phyloP scores from a whole-genome alignment of 2,888 invertebrate genomes.

The Augiades crinisus region DNA sequence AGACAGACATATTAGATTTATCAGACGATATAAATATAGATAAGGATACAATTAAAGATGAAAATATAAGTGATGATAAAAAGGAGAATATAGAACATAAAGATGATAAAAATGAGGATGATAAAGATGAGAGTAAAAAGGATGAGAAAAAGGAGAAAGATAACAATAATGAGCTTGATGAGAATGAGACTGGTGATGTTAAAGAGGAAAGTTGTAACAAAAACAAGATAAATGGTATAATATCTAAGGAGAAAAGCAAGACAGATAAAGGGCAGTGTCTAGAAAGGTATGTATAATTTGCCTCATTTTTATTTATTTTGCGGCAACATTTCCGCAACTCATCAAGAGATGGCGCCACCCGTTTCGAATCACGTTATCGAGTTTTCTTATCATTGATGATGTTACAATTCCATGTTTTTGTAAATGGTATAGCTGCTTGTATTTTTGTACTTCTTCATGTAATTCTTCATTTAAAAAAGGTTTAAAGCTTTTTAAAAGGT shows the following conservation, averaged over 20 bases:
- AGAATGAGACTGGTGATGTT: not conserved
- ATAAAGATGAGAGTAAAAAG: not conserved
- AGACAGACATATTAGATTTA: no score
- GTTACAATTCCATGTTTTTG: no score
- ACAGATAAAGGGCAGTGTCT: not conserved
- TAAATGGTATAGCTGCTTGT: no score
- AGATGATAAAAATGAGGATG: not conserved
- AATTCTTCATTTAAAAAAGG: no score
- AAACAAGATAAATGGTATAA: slow-evolving; percentile 9
- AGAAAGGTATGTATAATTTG: not conserved
- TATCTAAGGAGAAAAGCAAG: not conserved
- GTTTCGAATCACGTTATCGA: no score
- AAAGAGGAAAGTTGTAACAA: not conserved
- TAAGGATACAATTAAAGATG: not conserved
- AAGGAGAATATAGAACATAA: not conserved
- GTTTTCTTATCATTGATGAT: no score
- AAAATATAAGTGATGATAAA: not conserved
- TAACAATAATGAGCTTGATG: no score
- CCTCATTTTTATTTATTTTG: not conserved
- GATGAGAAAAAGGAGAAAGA: not conserved
- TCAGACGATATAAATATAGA: not conserved
- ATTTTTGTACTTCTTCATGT: no score
- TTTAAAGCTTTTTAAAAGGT: no score
- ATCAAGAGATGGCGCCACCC: no score
- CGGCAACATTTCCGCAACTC: no score